phyloP scores from a whole-genome alignment of 2,113 vertebrate species.

The Salvator merianae region DNA sequence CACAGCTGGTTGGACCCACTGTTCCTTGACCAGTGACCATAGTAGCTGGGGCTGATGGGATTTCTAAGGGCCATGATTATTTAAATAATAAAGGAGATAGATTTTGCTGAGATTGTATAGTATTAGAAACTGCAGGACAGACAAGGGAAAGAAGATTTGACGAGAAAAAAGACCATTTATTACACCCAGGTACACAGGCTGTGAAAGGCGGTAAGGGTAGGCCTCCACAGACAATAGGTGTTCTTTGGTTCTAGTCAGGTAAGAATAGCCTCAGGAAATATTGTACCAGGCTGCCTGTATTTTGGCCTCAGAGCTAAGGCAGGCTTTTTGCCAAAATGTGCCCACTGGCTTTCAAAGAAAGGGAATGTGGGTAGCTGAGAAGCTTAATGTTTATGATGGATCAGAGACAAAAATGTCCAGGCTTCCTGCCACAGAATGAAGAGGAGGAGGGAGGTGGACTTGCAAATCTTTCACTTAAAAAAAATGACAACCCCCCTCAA shows the following conservation, averaged over 20 bases:
- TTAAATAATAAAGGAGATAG: background rate
- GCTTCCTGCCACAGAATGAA: slow-evolving; percentile 67
- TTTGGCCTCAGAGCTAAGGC: slow-evolving; percentile 56
- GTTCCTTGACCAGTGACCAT: no score
- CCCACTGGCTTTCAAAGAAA: slow-evolving; percentile 68
- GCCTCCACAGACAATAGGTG: background rate
- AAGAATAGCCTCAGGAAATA: slow-evolving; percentile 66
- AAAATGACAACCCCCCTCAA: background rate
- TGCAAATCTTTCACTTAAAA: slow-evolving; percentile 42
- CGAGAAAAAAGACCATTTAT: background rate
- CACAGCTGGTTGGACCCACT: no score
- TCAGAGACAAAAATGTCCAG: slow-evolving; percentile 75
- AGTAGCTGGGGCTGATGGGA: no score
- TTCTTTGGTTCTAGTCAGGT: slow-evolving; percentile 22
- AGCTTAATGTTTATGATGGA: slow-evolving; percentile 77
- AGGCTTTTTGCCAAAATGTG: slow-evolving; percentile 64
- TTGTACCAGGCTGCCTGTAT: slow-evolving; percentile 36
- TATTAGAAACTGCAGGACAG: background rate
- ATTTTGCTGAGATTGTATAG: background rate
- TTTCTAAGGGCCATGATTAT: background rate
- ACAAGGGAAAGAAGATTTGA: background rate
- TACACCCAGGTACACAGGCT: background rate
- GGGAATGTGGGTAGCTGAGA: slow-evolving; percentile 64
- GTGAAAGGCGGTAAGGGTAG: background rate
- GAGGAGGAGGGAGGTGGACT: background rate